Evolutionary conservation across 1,140 invertebrate species (phyloP).

Genomic region (Globodera ellingtonae): DNA sequence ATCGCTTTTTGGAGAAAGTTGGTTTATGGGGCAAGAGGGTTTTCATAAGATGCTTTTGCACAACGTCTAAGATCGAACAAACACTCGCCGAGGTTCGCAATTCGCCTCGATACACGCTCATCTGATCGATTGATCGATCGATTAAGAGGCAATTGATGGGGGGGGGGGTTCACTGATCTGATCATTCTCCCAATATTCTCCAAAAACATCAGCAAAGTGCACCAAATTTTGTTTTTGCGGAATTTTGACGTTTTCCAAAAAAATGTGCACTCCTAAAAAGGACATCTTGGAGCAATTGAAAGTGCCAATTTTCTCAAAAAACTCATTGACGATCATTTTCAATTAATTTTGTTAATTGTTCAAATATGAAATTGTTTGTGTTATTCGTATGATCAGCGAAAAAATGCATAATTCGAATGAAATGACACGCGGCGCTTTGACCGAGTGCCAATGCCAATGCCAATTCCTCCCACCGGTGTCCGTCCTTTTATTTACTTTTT

Average conservation of each 20-base stretch:
- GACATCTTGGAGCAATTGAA: too few species aligned
- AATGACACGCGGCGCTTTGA: background rate
- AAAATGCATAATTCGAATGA: background rate
- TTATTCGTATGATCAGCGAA: too few species aligned
- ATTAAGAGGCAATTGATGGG: background rate
- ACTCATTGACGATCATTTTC: too few species aligned
- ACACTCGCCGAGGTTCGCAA: conserved; percentile 54
- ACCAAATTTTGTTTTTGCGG: too few species aligned
- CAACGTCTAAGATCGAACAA: conserved; percentile 40
- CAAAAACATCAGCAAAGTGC: background rate
- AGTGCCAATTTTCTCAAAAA: too few species aligned
- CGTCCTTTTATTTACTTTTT: background rate
- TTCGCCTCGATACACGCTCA: conserved; percentile 37
- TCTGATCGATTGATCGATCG: background rate
- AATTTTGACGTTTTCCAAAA: too few species aligned
- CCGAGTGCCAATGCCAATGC: background rate
- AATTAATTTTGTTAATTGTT: too few species aligned
- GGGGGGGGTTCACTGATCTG: background rate
- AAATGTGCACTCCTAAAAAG: too few species aligned
- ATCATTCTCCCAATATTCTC: background rate
- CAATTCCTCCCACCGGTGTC: background rate
- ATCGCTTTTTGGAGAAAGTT: conserved; percentile 52
- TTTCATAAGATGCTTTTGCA: background rate
- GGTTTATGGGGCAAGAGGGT: background rate
- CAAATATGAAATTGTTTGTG: too few species aligned